Conservation (phyloP, 53 echinoderm and acorn worm species). For the Temnopleurus reevesii region DNA sequence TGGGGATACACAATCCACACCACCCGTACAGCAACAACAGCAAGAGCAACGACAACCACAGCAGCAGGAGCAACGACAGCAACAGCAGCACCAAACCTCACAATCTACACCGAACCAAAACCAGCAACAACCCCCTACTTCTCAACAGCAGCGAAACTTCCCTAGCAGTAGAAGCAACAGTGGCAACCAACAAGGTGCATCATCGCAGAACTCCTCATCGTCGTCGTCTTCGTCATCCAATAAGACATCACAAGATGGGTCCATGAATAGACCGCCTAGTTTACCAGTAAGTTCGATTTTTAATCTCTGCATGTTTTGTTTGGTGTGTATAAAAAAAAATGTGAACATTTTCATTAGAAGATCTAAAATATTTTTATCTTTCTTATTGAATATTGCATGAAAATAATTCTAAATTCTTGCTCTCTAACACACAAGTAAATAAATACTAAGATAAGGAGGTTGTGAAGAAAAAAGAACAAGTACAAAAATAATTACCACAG, state of each 20-base stretch:
- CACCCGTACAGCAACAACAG: slow-evolving; percentile 28
- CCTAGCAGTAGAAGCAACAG: slow-evolving; percentile 42
- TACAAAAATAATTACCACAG: too few relatives aligned
- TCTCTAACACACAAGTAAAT: too few relatives aligned
- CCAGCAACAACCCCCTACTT: slow-evolving; percentile 43
- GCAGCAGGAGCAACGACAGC: slow-evolving; percentile 8
- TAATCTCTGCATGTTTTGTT: background rate
- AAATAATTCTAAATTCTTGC: background rate
- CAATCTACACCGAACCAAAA: slow-evolving; percentile 55
- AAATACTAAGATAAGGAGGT: too few relatives aligned
- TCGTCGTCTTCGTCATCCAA: slow-evolving; percentile 41
- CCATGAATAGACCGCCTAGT: slow-evolving; percentile 85
- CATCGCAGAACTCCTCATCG: slow-evolving; percentile 37
- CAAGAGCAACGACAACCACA: slow-evolving; percentile 27
- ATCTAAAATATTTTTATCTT: background rate
- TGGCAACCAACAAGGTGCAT: slow-evolving; percentile 41
- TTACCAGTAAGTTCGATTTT: slow-evolving; percentile 76
- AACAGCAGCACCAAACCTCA: slow-evolving; percentile 41
- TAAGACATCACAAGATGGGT: slow-evolving; percentile 72
- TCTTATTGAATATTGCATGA: background rate
- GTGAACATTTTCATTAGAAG: background rate
- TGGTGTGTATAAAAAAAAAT: background rate
- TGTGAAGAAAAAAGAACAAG: too few relatives aligned
- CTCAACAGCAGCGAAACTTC: slow-evolving; percentile 60
- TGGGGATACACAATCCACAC: slow-evolving; percentile 41